phyloP scores from a whole-genome alignment of 2,113 vertebrate genomes.

The Callorhinus ursinus region DNA sequence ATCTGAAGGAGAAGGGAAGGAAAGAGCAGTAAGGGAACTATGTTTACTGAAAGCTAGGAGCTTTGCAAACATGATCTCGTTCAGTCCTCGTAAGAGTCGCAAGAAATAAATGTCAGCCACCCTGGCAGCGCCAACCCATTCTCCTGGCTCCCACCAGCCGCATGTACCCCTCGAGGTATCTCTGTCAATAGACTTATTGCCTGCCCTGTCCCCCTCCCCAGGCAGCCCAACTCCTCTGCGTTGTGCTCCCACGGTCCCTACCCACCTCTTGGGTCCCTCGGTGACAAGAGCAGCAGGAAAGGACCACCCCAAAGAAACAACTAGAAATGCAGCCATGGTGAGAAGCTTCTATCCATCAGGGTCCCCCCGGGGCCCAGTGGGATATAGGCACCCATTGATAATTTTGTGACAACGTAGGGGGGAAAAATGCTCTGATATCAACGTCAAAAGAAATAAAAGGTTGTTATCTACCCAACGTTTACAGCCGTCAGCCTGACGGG shows the following conservation, averaged over 20 bases:
- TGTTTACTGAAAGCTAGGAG: neutral
- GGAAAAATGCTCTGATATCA: neutral
- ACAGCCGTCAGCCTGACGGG: neutral
- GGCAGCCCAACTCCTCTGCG: neutral
- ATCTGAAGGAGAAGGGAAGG: neutral
- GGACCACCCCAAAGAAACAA: neutral
- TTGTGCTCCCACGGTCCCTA: neutral
- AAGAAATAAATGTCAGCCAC: neutral
- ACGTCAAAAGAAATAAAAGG: neutral
- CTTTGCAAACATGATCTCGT: neutral
- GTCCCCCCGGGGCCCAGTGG: no score
- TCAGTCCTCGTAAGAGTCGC: neutral
- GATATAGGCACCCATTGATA: no score
- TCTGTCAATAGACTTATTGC: neutral
- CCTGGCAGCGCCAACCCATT: neutral
- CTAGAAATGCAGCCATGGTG: neutral
- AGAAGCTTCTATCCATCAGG: neutral
- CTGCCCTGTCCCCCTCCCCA: accelerated
- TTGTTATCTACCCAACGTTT: neutral
- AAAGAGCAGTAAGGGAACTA: neutral
- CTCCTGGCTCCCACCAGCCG: neutral
- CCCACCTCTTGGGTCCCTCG: neutral
- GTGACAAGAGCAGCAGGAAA: neutral
- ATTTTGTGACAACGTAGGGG: neutral
- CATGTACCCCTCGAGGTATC: accelerated